Conservation (phyloP, 92 coral and sea anemone species). For the Ricordea florida region DNA sequence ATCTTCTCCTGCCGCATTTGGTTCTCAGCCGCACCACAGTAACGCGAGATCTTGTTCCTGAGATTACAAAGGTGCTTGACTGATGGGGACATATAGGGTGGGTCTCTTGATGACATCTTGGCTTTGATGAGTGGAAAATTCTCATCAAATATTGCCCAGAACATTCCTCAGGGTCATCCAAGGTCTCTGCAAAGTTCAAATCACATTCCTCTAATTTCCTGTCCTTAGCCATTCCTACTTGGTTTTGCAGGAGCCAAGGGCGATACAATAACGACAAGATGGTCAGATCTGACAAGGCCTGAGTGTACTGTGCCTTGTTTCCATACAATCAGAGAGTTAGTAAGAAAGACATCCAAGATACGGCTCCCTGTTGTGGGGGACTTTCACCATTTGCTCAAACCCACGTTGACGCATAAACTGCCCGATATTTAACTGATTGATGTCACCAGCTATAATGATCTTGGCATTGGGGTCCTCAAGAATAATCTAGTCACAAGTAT, state of each 20-base stretch:
- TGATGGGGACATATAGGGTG: slow-evolving; percentile 48
- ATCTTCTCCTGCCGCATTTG: slow-evolving; percentile 19
- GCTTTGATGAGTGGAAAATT: slow-evolving; percentile 44
- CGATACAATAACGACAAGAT: slow-evolving; percentile 37
- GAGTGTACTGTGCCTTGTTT: not conserved
- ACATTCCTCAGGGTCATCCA: slow-evolving; percentile 9
- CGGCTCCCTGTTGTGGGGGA: slow-evolving; percentile 34
- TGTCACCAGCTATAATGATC: slow-evolving; percentile 39
- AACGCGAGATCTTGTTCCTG: not conserved
- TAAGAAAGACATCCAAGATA: slow-evolving; percentile 42
- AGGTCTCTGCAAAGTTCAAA: slow-evolving; percentile 19
- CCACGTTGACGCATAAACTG: slow-evolving; percentile 16
- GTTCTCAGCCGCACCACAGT: not conserved
- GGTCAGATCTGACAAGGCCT: slow-evolving; percentile 55
- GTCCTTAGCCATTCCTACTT: slow-evolving; percentile 40
- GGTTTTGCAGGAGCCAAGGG: slow-evolving; percentile 42
- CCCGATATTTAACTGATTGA: slow-evolving; percentile 37
- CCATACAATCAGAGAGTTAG: slow-evolving; percentile 38
- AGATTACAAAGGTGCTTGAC: slow-evolving; percentile 43
- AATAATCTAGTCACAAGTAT: slow-evolving; percentile 17
- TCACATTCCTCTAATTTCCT: slow-evolving; percentile 10
- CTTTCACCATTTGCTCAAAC: slow-evolving; percentile 26
- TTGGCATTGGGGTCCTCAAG: slow-evolving; percentile 22
- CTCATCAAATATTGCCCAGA: slow-evolving; percentile 29
- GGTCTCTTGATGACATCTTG: slow-evolving; percentile 38